These are phyloP conservation scores for Rhombomys opimus DNA, from an alignment of 2,113 vertebrate species.

Conservation along the genomic window DNA sequence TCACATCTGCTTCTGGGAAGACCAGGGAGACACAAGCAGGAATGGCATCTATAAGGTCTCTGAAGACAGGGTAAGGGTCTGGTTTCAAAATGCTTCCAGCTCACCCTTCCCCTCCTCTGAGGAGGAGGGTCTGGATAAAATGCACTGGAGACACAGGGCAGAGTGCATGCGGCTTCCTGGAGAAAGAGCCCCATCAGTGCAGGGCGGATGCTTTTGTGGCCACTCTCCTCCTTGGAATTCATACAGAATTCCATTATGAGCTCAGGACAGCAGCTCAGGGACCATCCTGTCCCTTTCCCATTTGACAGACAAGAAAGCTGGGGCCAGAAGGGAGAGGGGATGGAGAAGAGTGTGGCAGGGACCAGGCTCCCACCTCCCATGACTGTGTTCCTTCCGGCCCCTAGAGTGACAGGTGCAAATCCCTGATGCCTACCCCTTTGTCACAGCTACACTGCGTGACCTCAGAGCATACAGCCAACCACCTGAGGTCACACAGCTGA, in stretches of 20 bases:
- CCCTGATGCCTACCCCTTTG: background rate
- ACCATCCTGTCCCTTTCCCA: constrained; percentile 48
- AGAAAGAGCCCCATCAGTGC: constrained; percentile 33
- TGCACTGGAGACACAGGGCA: background rate
- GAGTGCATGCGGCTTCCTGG: constrained; percentile 3
- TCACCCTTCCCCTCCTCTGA: background rate
- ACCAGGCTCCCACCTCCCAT: background rate
- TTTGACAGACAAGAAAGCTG: constrained; percentile 68
- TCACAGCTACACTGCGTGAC: background rate
- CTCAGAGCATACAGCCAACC: background rate
- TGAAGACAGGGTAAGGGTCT: background rate
- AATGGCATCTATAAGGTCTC: background rate
- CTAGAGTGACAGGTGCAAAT: background rate
- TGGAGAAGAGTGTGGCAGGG: background rate
- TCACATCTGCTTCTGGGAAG: background rate
- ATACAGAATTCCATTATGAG: constrained; percentile 77
- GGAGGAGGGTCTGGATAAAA: constrained; percentile 43
- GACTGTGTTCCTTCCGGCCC: background rate
- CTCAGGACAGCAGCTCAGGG: constrained; percentile 65
- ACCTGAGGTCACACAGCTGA: background rate
- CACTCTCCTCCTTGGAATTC: constrained; percentile 74
- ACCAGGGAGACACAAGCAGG: background rate
- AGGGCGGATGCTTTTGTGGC: constrained; percentile 67
- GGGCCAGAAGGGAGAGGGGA: constrained; percentile 7
- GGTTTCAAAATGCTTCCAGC: background rate